Base-by-base conservation (phyloP, 2,113 vertebrate species). In the Oncorhynchus clarkii region DNA sequence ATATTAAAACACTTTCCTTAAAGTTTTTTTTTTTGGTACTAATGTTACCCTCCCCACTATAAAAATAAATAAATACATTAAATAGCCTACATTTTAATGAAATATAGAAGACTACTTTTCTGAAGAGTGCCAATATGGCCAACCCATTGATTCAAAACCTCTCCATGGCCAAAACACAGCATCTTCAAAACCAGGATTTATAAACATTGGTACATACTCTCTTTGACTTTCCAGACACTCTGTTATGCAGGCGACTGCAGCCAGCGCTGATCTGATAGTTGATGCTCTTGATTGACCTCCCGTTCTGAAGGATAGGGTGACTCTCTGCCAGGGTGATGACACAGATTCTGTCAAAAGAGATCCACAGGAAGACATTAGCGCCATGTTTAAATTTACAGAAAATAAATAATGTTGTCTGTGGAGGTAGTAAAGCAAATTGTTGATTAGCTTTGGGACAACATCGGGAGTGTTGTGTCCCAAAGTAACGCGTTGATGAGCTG, bases 151-250 rank as follows among this genome's bases (percentile, higher is more conserved):
- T 45, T 45, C 9, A 45, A 45, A 45, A 9, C 39, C 9, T 45
- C 39, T 45, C 8, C 39, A 45, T 45, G 39, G 39, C 39, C 39
- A 45, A 45, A 45, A 45, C 39, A 45, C 11, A 45, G 39, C 39
- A 45, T 45, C 39, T 12, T 2, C 39, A 45, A 45, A 11, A 2
- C 39, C 39, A 45, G 39, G 39, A 45, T 3, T 11, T 45, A 45
- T 45, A 45, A 11, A 11, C 39, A 45, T 45, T 45, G 5, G 3
- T 51, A 81, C 87, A 75, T 93, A 99, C 98, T 94, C 96, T 90
- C 88, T 99, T 99, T 70, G 96, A 98, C 75, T 99, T 99, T 70
- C 98, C 98, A 54, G 97, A 98, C 11, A 99, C 98, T 88, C 97
- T 99, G 89, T 99, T 99, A 77, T 97, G 93, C 65, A 99, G 94